Evolutionary conservation across 2,888 invertebrate species (phyloP).

Genomic region (Lochmaea crataegi): DNA sequence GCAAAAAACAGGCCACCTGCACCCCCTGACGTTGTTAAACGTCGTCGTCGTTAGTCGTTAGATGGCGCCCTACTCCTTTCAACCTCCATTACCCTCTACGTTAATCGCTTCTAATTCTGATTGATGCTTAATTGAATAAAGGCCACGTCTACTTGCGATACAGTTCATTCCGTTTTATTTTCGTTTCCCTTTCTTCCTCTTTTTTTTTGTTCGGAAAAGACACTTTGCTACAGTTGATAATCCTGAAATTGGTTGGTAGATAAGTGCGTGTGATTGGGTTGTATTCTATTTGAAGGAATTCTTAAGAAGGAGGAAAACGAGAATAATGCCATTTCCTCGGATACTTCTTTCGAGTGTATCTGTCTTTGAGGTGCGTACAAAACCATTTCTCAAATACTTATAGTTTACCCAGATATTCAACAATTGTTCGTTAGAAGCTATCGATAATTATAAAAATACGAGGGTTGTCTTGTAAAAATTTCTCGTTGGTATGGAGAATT

Average conservation of each 20-base stretch:
- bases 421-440: too few species aligned
- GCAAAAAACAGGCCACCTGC: conserved; percentile 30
- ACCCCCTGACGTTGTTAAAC: conserved; percentile 26
- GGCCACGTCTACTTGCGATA: conserved; percentile 40
- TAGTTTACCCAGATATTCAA: too few species aligned
- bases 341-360: not conserved
- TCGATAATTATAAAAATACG: too few species aligned
- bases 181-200: conserved; percentile 33
- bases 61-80: conserved; percentile 25
- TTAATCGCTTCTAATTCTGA: conserved; percentile 62
- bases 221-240: conserved; percentile 34
- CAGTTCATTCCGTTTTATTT: conserved; percentile 34
- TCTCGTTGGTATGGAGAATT: too few species aligned
- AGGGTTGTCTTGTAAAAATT: too few species aligned
- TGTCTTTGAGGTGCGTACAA: not conserved
- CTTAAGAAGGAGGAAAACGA: conserved; percentile 5
- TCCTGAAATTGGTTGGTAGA: conserved; percentile 27
- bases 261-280: conserved; percentile 34
- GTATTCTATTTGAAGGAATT: conserved; percentile 31
- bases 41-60: conserved; percentile 29
- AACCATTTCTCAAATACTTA: not conserved
- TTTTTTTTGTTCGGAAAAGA: conserved; percentile 11
- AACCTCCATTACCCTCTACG: conserved; percentile 56
- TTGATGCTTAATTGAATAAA: conserved; percentile 63
- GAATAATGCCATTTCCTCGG: conserved; percentile 5